Evolutionary conservation across 2,797 vertebrate genomes (phyloP).

Genomic region (Silurus aristotelis): DNA sequence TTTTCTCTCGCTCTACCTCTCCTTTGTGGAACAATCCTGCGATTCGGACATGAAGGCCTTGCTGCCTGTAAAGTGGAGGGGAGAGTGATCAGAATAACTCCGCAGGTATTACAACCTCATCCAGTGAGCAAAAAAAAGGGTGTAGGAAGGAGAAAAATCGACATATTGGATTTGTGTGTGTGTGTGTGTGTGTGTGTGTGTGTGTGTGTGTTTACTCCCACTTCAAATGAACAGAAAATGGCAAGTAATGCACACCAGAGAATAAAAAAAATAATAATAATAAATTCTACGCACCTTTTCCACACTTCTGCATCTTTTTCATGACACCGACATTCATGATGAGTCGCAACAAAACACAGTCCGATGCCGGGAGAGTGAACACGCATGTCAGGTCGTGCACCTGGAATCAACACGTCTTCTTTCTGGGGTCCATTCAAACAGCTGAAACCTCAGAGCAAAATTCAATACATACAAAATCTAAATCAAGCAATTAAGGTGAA

Average conservation of each 20-base stretch:
- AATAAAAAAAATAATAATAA: not conserved
- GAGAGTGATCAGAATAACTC: slow-evolving; percentile 37
- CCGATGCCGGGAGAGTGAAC: not conserved
- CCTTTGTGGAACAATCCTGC: slow-evolving; percentile 37
- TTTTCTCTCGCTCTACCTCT: slow-evolving; percentile 4
- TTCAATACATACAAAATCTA: no score
- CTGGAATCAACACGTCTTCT: not conserved
- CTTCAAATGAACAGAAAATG: slow-evolving; percentile 21
- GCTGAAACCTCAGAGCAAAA: no score
- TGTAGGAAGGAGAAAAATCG: slow-evolving; percentile 37
- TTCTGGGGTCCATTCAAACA: not conserved
- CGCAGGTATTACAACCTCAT: slow-evolving; percentile 40
- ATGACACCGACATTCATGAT: not conserved
- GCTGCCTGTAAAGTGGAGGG: slow-evolving; percentile 19
- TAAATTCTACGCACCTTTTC: not conserved
- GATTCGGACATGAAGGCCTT: slow-evolving; percentile 29
- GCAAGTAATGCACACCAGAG: slow-evolving; percentile 9
- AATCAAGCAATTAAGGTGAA: no score
- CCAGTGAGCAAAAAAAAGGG: slow-evolving; percentile 20
- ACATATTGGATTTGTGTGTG: slow-evolving; percentile 40
- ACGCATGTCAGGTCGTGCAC: not conserved
- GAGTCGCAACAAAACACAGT: not conserved
- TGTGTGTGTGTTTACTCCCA: slow-evolving; percentile 13
- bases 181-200: not conserved
- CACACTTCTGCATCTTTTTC: not conserved